Conservation (phyloP, 2,888 invertebrate species). For the Caenorhabditis sp. region DNA sequence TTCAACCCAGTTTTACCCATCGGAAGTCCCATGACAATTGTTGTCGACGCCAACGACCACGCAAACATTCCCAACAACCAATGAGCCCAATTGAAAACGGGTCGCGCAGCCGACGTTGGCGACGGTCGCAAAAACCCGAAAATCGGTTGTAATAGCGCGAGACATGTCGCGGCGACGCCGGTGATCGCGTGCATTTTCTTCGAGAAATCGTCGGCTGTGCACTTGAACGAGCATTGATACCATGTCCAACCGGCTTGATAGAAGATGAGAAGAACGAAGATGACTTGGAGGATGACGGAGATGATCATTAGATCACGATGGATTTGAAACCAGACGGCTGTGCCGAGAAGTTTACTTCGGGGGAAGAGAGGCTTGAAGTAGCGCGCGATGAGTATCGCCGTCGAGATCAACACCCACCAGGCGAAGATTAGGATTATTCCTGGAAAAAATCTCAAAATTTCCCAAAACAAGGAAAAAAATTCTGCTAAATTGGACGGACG, state of each 20-base stretch:
- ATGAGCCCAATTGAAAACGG: conserved; percentile 57
- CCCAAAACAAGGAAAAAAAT: background rate
- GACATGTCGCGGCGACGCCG: conserved; percentile 38
- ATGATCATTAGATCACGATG: conserved; percentile 54
- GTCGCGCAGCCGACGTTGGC: conserved; percentile 45
- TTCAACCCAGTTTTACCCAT: conserved; percentile 58
- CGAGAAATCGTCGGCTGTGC: conserved; percentile 45
- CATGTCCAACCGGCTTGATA: conserved; percentile 60
- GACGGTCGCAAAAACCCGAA: conserved; percentile 51
- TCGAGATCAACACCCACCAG: conserved; percentile 59
- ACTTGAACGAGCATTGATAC: conserved; percentile 59
- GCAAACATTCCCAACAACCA: conserved; percentile 58
- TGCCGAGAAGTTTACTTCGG: conserved; percentile 50
- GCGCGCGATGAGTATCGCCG: conserved; percentile 56
- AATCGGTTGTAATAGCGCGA: conserved; percentile 50
- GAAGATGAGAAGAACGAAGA: conserved; percentile 54
- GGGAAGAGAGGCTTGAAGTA: conserved; percentile 61
- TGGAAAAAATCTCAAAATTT: conserved; percentile 12
- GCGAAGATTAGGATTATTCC: conserved; percentile 52
- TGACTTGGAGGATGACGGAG: conserved; percentile 48
- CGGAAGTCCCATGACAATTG: conserved; percentile 50
- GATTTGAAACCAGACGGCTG: conserved; percentile 61
- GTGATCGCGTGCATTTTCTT: conserved; percentile 41
- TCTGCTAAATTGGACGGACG: too few relatives aligned
- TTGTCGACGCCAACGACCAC: conserved; percentile 45